These are phyloP conservation scores for Orussus abietinus DNA, from an alignment of 1,140 invertebrate genomes.

Conservation along the genomic window DNA sequence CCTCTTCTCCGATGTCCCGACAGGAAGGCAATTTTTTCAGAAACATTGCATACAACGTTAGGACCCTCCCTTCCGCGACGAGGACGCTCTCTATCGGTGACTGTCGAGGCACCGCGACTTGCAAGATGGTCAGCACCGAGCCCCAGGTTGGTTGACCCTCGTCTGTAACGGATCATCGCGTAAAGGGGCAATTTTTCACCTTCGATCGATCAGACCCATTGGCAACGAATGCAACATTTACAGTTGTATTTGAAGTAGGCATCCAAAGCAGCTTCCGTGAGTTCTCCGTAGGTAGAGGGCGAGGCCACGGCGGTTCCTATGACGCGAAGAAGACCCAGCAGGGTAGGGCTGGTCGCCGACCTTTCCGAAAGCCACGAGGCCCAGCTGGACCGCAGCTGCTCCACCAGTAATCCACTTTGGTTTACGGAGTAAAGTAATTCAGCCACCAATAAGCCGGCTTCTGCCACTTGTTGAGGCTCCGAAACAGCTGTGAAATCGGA, in stretches of 20 bases:
- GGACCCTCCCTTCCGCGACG: slow-evolving; percentile 46
- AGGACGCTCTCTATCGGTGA: slow-evolving; percentile 47
- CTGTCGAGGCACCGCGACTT: slow-evolving; percentile 47
- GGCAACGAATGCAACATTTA: slow-evolving; percentile 20
- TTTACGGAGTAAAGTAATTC: slow-evolving; percentile 54
- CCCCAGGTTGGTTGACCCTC: slow-evolving; percentile 46
- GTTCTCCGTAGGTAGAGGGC: slow-evolving; percentile 45
- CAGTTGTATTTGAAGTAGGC: slow-evolving; percentile 53
- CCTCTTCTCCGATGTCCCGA: slow-evolving; percentile 51
- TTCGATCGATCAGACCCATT: slow-evolving; percentile 5
- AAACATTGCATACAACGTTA: slow-evolving; percentile 51
- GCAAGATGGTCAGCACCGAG: slow-evolving; percentile 43
- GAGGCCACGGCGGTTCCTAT: slow-evolving; percentile 48
- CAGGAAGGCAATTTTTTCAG: slow-evolving; percentile 50
- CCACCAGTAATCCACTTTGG: slow-evolving; percentile 41
- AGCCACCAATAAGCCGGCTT: slow-evolving; percentile 51
- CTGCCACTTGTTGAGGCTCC: slow-evolving; percentile 52
- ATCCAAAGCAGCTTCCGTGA: slow-evolving; percentile 53
- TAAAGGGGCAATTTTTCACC: slow-evolving; percentile 6
- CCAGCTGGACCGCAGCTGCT: slow-evolving; percentile 45
- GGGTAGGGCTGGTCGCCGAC: slow-evolving; percentile 49
- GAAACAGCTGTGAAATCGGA: slow-evolving; percentile 46
- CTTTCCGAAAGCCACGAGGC: slow-evolving; percentile 44
- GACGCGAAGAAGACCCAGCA: slow-evolving; percentile 50
- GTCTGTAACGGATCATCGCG: slow-evolving; percentile 38